Evolutionary conservation across 92 coral and sea anemone genomes (phyloP), one percentile per base, ranked within the genome.

Genomic region (Metridium senile): DNA sequence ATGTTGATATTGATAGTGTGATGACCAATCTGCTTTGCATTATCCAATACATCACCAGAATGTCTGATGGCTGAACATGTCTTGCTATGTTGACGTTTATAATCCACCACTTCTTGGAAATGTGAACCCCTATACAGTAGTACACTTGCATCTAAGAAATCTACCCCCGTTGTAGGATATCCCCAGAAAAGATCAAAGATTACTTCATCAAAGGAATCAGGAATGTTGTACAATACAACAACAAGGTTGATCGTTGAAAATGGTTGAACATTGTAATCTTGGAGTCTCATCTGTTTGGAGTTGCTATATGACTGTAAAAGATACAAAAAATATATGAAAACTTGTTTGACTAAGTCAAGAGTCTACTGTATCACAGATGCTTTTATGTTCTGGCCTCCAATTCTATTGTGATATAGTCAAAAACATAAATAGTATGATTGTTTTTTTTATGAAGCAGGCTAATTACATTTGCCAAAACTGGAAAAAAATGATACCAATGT

Each of bases 121-220:
- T 7, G 66, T 22, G 39, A 28, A 16, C 93, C 93, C 43, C 82
- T 85, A 82, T 92, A 95, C 32, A 95, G 84, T 30, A 95, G 89
- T 2, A 89, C 97, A 0, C 97, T 89, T 1, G 99, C 99, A 71
- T 95, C 99, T 4, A 95, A 83, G 47, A 1, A 95, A 57, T 95
- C 99, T 0, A 10, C 0, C 6, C 95, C 91, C 0, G 62, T 59
- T 0, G 67, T 3, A 26, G 99, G 99, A 66, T 89, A 95, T 1
- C 95, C 95, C 99, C 99, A 95, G 68, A 87, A 92, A 53, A 95
- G 70, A 68, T 95, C 99, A 66, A 95, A 95, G 62, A 89, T 88
- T 27, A 87, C 93, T 22, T 95, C 79, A 61, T 95, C 99, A 68
- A 95, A 87, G 9, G 81, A 61, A 25, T 89, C 89, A 39, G 93